Base-by-base conservation (phyloP, 2,888 invertebrate genomes). In the Chymomyza caudatula region DNA sequence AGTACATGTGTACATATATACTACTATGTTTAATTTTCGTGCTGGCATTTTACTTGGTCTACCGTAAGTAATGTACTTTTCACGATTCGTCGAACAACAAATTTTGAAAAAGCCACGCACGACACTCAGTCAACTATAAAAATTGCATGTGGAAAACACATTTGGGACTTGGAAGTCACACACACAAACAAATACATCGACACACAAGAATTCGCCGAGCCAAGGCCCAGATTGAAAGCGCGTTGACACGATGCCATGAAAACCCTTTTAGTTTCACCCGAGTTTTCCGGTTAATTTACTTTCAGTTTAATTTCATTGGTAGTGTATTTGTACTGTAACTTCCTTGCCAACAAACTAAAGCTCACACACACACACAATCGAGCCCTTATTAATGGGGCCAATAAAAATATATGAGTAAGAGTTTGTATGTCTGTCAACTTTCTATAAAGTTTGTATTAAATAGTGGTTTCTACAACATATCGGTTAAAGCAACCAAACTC, bases 21-120 rank as follows among this genome's bases (percentile, higher is more conserved):
- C n/a, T n/a, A n/a, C n/a, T n/a, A n/a, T n/a, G n/a, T n/a, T n/a
- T n/a, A n/a, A n/a, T n/a, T n/a, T n/a, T n/a, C n/a, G n/a, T n/a
- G n/a, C n/a, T n/a, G n/a, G n/a, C n/a, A n/a, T n/a, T n/a, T n/a
- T n/a, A n/a, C n/a, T n/a, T n/a, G n/a, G n/a, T n/a, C n/a, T n/a
- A n/a, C 25, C 25, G 1, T 25, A 2, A 29, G 29, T 80, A 85
- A 85, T 83, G 79, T 84, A 84, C 86, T 85, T 85, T 80, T 80
- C 84, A 81, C 84, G 84, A 80, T 84, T 80, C 84, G 81, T 73
- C 81, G 78, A 70, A 75, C 86, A 81, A 86, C 86, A 80, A 80
- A 80, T 75, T 78, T 73, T 85, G 84, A 80, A 84, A 47, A 85
- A 80, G 80, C 86, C 75, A 82, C 69, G 84, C 80, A 80, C 86